Evolutionary conservation across 2,797 vertebrate genomes (phyloP), one percentile per base, ranked within the genome.

Genomic region (Sparus aurata): DNA sequence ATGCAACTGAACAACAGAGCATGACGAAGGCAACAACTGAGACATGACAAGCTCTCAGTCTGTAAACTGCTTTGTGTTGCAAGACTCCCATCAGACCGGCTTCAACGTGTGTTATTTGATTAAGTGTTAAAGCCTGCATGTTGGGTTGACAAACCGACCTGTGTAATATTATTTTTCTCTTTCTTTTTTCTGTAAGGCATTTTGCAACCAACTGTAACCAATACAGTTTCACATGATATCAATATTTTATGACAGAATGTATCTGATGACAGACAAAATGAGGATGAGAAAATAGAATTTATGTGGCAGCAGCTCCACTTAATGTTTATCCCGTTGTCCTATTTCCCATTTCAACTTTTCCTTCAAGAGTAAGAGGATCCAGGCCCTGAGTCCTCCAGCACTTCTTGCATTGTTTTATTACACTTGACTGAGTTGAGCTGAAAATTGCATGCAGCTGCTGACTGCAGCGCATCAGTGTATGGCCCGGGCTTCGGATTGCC

Each of bases 381-480:
- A 95, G 94, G 94, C 94, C 94, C 50, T 25, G 71, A 55, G 66
- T 69, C 91, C 94, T 95, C 93, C 90, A 95, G 94, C 94, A 92
- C 93, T 94, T 94, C 95, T 95, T 95, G 94, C 95, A 96, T 96
- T 96, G 96, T 96, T 96, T 97, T 96, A 96, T 96, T 96, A 96
- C 95, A 97, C 95, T 96, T 95, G 95, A 97, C 94, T 96, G 95
- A 96, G 93, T 93, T 93, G 92, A 96, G 95, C 94, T 96, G 94
- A 96, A 96, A 97, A 96, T 94, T 96, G 93, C 94, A 96, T 91
- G 95, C 96, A 96, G 95, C 95, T 96, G 94, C 95, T 91, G 94
- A 94, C 94, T 94, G 93, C 89, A 94, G 94, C 91, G 89, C 93
- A 93, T 94, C 94, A 92, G 90, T 50, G 61, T 93, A 94, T 94